Evolutionary conservation across 2,888 invertebrate genomes (phyloP).

Genomic region (Melinaea menophilus): DNA sequence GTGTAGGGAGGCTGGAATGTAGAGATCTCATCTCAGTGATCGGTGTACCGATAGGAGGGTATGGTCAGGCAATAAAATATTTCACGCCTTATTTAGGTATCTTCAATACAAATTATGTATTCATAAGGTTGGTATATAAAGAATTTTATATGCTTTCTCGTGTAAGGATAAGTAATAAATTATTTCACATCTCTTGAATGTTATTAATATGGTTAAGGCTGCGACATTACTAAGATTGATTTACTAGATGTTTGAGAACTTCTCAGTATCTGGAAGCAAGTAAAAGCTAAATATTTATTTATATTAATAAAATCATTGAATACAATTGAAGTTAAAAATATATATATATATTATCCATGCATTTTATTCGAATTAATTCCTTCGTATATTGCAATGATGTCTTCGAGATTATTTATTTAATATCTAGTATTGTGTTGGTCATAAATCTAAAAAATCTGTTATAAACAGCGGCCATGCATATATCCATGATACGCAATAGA

Average conservation of each 20-base stretch:
- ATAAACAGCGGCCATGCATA: constrained; percentile 5
- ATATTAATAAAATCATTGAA: too few species aligned
- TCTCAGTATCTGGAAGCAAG: too few species aligned
- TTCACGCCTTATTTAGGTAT: constrained; percentile 21
- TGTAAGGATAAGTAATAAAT: not conserved
- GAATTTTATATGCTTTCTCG: not conserved
- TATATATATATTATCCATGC: too few species aligned
- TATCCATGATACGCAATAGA: not conserved
- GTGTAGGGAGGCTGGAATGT: constrained; percentile 45
- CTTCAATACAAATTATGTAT: constrained; percentile 9
- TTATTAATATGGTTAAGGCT: too few species aligned
- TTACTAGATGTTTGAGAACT: too few species aligned
- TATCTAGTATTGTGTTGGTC: not conserved
- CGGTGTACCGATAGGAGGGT: constrained; percentile 42
- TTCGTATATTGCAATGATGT: too few species aligned
- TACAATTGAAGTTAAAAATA: too few species aligned
- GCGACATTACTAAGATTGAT: too few species aligned
- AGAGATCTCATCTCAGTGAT: constrained; percentile 31
- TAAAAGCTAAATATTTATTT: too few species aligned
- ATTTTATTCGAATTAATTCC: too few species aligned
- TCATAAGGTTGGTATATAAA: constrained; percentile 3
- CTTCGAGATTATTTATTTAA: too few species aligned
- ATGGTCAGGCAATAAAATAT: constrained; percentile 48
- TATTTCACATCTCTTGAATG: too few species aligned
- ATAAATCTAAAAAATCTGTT: constrained; percentile 4